Evolutionary conservation across 1,140 invertebrate species (phyloP).

Genomic region (Anoplolepis gracilipes): DNA sequence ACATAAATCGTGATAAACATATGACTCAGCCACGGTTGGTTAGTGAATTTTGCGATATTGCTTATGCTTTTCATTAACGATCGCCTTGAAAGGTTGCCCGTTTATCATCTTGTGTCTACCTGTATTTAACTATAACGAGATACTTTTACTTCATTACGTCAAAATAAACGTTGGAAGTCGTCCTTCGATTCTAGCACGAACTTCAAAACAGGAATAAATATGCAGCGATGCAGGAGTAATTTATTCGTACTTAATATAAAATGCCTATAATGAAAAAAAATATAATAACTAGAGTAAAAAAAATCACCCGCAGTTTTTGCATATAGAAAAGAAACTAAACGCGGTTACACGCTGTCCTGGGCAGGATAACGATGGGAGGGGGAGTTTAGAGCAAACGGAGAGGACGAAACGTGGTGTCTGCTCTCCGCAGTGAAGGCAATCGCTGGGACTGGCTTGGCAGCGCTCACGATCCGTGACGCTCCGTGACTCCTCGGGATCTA

Average conservation of each 20-base stretch:
- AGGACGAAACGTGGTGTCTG: conserved; percentile 61
- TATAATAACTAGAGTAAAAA: not conserved
- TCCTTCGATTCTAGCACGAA: conserved; percentile 22
- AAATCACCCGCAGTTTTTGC: too few relatives aligned
- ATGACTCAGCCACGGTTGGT: not conserved
- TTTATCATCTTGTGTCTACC: conserved; percentile 2
- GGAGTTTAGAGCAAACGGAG: too few relatives aligned
- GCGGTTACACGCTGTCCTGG: not conserved
- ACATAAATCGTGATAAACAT: conserved; percentile 30
- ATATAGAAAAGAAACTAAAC: too few relatives aligned
- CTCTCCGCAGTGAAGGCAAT: conserved; percentile 71
- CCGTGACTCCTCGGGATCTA: conserved; percentile 84
- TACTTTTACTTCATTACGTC: conserved; percentile 47
- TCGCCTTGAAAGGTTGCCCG: conserved; percentile 38
- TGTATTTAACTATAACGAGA: not conserved
- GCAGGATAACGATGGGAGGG: too few relatives aligned
- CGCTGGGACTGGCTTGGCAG: conserved; percentile 74
- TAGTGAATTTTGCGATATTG: conserved; percentile 18
- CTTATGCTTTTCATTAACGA: conserved; percentile 7
- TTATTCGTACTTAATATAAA: not conserved
- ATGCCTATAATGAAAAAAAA: not conserved
- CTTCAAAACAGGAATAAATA: not conserved
- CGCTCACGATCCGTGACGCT: conserved; percentile 85
- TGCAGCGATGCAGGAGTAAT: not conserved
- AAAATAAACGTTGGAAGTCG: conserved; percentile 23